Base-by-base conservation (phyloP, 1,140 invertebrate genomes). In the Homarus americanus region DNA sequence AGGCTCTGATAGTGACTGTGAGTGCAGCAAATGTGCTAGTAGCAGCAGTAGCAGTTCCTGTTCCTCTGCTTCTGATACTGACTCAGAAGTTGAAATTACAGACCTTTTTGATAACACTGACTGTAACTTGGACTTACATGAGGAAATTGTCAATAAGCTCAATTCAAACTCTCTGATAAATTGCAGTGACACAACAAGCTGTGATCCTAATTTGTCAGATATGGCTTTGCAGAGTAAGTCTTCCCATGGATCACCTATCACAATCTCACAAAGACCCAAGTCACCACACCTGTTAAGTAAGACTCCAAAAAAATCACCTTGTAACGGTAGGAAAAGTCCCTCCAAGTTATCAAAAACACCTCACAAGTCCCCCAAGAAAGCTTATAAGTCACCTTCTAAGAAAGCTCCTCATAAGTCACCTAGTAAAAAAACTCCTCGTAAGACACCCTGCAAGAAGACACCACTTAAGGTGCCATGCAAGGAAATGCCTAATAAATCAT, bases 401-500 rank as follows among this genome's bases (percentile, higher is more conserved):
- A 86, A 72, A 66, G 41, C 63, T 15, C 63, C 82, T 24, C 82
- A 72, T n/a, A 84, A 82, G 38, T 38, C 76, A 49, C 86, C 86
- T 24, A 82, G 76, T 20, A 88, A 88, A 58, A 88, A 82, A 41
- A 69, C 86, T 40, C 44, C 73, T 17, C 24, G 36, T 32, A 88
- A 88, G 49, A 36, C 44, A 53, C 41, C 44, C 4, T 75, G 73
- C 34, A 76, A 20, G 20, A 86, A 69, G 38, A 53, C 41, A 36
- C n/a, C 28, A 53, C 32, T 58, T 24, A n/a, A 63, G 12, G 15
- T 44, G 4, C 63, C 63, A 66, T 66, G 5, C 63, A 66, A 66
- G 20, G 32, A 20, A 28, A 66, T 12, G n/a, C 63, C 24, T 63
- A 15, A 20, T 66, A 20, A 69, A 28, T 32, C 63, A 32, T 28